phyloP scores from a whole-genome alignment of 2,888 invertebrate species.

The Physocephala rufipes region DNA sequence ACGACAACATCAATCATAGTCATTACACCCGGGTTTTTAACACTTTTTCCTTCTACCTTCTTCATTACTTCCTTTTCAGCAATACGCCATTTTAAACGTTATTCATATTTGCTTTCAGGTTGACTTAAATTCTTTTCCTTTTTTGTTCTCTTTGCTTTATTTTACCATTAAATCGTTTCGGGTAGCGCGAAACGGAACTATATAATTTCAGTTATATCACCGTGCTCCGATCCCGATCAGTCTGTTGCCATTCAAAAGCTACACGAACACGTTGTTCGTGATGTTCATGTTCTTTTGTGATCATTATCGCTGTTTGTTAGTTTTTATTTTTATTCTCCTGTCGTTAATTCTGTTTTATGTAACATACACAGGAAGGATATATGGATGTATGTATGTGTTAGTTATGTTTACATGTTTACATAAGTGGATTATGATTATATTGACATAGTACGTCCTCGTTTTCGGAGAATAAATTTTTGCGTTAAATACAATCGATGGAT shows the following conservation, averaged over 20 bases:
- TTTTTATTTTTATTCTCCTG: constrained; percentile 16
- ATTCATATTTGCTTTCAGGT: neutral
- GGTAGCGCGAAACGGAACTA: constrained; percentile 28
- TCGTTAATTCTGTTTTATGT: constrained; percentile 18
- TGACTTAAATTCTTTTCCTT: neutral
- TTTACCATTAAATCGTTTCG: neutral
- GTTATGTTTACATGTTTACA: no score
- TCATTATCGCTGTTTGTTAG: constrained; percentile 28
- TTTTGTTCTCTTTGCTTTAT: neutral
- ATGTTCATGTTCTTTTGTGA: neutral
- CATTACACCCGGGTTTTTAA: neutral
- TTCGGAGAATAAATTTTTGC: no score
- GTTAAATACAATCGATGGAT: no score
- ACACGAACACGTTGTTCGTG: constrained; percentile 6
- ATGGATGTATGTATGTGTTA: neutral
- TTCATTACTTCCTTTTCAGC: neutral
- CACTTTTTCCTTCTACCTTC: neutral
- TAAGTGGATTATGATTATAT: no score
- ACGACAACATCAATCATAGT: neutral
- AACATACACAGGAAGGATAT: neutral
- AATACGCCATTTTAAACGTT: neutral
- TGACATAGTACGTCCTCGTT: no score
- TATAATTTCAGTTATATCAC: constrained; percentile 10
- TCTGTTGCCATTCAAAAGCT: neutral
- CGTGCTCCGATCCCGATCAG: no score